Percentiles rank a stretch among this genome's conserved stretches.
Evolutionary conservation across 1,140 invertebrate species (phyloP).

Genomic region (Dinoponera quadriceps): DNA sequence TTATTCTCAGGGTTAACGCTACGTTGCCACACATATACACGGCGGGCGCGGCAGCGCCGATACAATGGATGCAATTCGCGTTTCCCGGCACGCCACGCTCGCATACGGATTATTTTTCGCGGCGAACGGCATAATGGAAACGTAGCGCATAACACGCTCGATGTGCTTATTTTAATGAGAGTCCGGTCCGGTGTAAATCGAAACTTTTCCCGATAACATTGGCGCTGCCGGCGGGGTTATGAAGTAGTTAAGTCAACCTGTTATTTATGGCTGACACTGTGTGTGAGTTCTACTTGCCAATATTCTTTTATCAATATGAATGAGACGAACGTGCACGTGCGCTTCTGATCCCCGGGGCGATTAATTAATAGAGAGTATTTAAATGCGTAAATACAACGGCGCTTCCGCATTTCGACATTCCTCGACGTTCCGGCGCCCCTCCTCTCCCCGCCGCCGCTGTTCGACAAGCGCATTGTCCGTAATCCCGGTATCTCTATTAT

Average conservation of each 20-base stretch:
- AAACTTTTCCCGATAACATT: conserved; percentile 72
- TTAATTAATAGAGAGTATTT: conserved; percentile 36
- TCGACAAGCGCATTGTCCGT: neutral
- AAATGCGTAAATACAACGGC: neutral
- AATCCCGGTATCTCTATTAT: neutral
- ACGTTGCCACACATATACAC: no score
- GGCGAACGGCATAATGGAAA: conserved; percentile 53
- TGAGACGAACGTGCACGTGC: neutral
- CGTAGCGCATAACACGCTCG: conserved; percentile 47
- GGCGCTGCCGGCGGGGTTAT: conserved; percentile 56
- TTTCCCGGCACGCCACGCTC: conserved; percentile 37
- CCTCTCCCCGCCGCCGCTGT: no score
- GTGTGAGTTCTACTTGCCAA: conserved; percentile 47
- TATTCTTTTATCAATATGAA: conserved; percentile 31
- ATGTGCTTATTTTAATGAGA: conserved; percentile 70
- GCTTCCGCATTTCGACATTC: neutral
- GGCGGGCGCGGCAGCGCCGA: no score
- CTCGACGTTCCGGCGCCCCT: neutral
- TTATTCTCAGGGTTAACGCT: no score
- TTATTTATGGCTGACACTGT: conserved; percentile 67
- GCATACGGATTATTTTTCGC: conserved; percentile 50
- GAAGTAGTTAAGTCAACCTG: conserved; percentile 70
- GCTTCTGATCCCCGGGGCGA: conserved; percentile 4
- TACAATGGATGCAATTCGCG: no score
- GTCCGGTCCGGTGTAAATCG: conserved; percentile 39